phyloP scores from a whole-genome alignment of 2,888 invertebrate genomes.

The Arctia plantaginis region DNA sequence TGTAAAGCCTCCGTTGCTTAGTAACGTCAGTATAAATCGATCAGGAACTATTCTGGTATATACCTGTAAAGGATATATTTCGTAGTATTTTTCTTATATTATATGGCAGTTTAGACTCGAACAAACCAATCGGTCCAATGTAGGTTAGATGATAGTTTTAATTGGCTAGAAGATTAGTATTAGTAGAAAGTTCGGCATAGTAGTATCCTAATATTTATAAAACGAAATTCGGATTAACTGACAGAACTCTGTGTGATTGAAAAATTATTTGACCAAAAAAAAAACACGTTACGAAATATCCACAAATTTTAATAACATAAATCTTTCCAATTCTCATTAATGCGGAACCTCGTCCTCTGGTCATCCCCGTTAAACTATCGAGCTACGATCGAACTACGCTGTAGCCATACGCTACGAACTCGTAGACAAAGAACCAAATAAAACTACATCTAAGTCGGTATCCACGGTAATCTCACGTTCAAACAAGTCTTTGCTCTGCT shows the following conservation, averaged over 20 bases:
- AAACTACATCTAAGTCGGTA: neutral
- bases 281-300: neutral
- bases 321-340: neutral
- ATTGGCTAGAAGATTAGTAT: neutral
- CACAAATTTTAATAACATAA: neutral
- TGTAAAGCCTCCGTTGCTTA: slow-evolving; percentile 8
- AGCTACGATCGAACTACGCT: slow-evolving; percentile 11
- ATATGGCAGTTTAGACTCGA: neutral
- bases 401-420: slow-evolving; percentile 15
- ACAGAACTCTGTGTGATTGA: neutral
- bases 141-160: neutral
- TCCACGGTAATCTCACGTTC: neutral
- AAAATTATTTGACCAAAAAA: too few relatives aligned
- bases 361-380: neutral
- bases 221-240: neutral
- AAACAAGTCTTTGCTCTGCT: slow-evolving; percentile 8
- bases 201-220: neutral
- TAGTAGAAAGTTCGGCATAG: neutral
- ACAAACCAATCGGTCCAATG: neutral
- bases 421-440: slow-evolving; percentile 2
- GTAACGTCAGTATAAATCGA: slow-evolving; percentile 13
- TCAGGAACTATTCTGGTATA: neutral
- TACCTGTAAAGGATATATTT: neutral
- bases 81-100: neutral
- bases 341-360: neutral